Evolutionary conservation across 2,113 vertebrate species (phyloP).

Genomic region (Malurus elegans): DNA sequence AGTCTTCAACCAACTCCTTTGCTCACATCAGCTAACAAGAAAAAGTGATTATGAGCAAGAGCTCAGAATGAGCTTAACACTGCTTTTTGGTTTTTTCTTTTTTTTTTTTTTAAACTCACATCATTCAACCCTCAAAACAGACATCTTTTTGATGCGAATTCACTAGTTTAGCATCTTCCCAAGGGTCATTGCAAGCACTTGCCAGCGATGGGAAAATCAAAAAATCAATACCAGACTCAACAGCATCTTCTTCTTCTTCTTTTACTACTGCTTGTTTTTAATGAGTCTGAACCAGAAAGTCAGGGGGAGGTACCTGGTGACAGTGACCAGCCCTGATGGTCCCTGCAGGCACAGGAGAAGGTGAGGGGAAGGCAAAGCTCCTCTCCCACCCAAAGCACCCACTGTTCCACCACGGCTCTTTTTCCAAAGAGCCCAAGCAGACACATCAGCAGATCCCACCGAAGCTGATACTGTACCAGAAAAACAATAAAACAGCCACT

Average conservation of each 20-base stretch:
- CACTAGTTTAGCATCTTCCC: background rate
- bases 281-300: background rate
- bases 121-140: background rate
- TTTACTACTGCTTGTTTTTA: background rate
- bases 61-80: background rate
- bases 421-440: background rate
- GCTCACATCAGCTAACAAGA: background rate
- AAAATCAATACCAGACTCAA: background rate
- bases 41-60: background rate
- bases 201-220: background rate
- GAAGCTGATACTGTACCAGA: background rate
- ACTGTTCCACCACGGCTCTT: background rate
- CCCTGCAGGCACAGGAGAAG: background rate
- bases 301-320: background rate
- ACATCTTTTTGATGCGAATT: background rate
- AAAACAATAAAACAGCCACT: fast-evolving
- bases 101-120: background rate
- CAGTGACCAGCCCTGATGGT: background rate
- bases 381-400: background rate
- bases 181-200: background rate
- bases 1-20: background rate
- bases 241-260: background rate
- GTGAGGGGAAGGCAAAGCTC: background rate
- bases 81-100: no score
- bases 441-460: background rate